These are phyloP conservation scores for Pristionchus exspectatus DNA, from an alignment of 2,888 invertebrate genomes.

Conservation along the genomic window DNA sequence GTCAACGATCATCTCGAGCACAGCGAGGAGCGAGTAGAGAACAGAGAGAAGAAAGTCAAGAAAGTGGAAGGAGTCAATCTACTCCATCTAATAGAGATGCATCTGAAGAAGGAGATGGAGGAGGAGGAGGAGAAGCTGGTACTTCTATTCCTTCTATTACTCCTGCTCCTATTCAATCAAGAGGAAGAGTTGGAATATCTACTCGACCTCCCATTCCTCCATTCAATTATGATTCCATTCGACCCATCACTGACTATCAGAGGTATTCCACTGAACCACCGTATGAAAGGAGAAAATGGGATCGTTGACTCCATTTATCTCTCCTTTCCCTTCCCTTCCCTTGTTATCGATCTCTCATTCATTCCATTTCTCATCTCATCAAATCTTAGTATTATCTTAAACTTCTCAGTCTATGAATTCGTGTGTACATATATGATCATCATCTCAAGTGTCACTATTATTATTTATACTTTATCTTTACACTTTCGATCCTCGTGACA, in stretches of 20 bases:
- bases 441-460: conserved; percentile 13
- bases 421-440: conserved; percentile 29
- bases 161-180: background rate
- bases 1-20: background rate
- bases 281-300: background rate
- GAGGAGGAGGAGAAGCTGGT: background rate
- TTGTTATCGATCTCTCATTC: background rate
- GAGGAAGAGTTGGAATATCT: background rate
- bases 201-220: background rate
- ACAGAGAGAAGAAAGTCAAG: background rate
- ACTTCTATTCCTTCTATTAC: background rate
- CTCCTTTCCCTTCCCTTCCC: background rate
- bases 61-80: background rate
- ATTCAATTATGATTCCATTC: background rate
- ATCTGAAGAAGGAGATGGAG: background rate
- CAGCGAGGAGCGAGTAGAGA: conserved; percentile 15
- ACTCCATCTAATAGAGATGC: conserved; percentile 1
- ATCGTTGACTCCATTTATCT: background rate
- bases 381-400: conserved; percentile 18
- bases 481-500: background rate
- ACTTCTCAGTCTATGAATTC: background rate
- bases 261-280: conserved; percentile 14
- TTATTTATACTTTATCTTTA: background rate
- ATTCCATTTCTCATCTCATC: background rate
- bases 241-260: conserved; percentile 10